phyloP scores from a whole-genome alignment of 1,140 invertebrate genomes.

The Drosophila guanche region DNA sequence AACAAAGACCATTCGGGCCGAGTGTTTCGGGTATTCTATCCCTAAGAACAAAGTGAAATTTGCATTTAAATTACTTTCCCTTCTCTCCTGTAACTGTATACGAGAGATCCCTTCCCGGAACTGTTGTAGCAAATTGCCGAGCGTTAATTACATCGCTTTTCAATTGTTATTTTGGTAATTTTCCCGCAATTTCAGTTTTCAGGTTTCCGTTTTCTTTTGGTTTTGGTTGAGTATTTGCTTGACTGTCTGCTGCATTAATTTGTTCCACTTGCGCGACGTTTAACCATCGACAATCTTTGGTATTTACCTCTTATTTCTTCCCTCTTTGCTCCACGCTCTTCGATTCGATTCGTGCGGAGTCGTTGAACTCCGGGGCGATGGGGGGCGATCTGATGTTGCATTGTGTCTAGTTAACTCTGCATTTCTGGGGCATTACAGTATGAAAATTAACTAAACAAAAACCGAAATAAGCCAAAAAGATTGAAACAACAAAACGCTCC shows the following conservation, averaged over 20 bases:
- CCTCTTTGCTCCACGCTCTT: conserved; percentile 7
- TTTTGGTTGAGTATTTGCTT: conserved; percentile 12
- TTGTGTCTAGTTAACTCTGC: conserved; percentile 39
- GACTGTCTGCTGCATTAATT: conserved; percentile 56
- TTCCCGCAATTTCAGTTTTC: conserved; percentile 49
- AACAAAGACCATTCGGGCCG: no score
- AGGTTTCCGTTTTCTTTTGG: conserved; percentile 49
- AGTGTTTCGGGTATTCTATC: no score
- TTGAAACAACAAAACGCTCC: conserved; percentile 51
- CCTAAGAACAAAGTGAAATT: no score
- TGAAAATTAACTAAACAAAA: conserved; percentile 38
- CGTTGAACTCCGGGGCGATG: conserved; percentile 41
- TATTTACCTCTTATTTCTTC: conserved; percentile 47
- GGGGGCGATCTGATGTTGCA: conserved; percentile 5
- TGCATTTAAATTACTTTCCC: no score
- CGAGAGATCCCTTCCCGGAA: conserved; percentile 28
- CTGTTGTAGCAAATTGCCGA: conserved; percentile 20
- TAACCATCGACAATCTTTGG: conserved; percentile 63
- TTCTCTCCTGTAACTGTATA: conserved; percentile 1
- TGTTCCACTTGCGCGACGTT: conserved; percentile 74
- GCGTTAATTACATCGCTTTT: conserved; percentile 25
- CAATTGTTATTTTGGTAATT: conserved; percentile 5
- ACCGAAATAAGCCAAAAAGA: conserved; percentile 40
- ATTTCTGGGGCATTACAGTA: conserved; percentile 42
- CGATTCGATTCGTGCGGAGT: conserved; percentile 22